A percentile compares a stretch with the other conserved stretches of the same genome.
Conservation (phyloP, 2,797 vertebrate genomes). For the Sebastes kiyomatsui region DNA sequence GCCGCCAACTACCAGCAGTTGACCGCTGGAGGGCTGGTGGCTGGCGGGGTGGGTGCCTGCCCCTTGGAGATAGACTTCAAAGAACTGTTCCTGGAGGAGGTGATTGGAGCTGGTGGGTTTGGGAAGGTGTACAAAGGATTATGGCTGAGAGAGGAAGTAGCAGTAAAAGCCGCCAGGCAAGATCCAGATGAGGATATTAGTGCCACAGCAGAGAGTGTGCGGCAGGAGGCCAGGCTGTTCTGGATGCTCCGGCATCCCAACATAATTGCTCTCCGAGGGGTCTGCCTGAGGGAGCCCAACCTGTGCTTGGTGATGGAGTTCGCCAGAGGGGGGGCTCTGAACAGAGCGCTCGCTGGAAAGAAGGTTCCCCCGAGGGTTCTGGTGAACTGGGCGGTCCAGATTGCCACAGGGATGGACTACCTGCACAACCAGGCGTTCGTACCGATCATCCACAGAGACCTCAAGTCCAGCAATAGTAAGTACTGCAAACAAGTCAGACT, state of each 20-base stretch:
- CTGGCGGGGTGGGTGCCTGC: conserved; percentile 77
- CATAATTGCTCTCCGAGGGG: conserved; percentile 90
- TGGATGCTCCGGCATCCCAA: conserved; percentile 91
- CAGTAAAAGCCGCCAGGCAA: conserved; percentile 91
- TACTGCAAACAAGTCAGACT: conserved; percentile 39
- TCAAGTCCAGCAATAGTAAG: conserved; percentile 97
- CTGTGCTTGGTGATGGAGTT: conserved; percentile 95
- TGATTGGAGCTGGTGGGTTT: conserved; percentile 93
- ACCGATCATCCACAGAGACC: conserved; percentile 93
- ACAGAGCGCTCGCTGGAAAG: conserved; percentile 88
- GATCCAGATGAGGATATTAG: conserved; percentile 92
- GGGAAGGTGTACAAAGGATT: conserved; percentile 91
- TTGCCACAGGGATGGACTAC: conserved; percentile 94
- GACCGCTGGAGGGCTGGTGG: conserved; percentile 74
- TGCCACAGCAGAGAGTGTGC: conserved; percentile 88
- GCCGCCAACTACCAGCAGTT: conserved; percentile 76
- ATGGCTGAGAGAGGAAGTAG: conserved; percentile 89
- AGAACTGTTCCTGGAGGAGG: conserved; percentile 89
- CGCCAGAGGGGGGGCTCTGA: conserved; percentile 90
- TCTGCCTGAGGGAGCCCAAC: conserved; percentile 90
- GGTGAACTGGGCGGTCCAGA: conserved; percentile 95
- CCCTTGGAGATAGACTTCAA: conserved; percentile 90
- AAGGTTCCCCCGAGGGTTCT: conserved; percentile 90
- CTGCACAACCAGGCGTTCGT: conserved; percentile 91
- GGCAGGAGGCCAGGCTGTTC: conserved; percentile 92